Evolutionary conservation across 2,888 invertebrate species (phyloP).

Genomic region (Dichetophora obliterata): DNA sequence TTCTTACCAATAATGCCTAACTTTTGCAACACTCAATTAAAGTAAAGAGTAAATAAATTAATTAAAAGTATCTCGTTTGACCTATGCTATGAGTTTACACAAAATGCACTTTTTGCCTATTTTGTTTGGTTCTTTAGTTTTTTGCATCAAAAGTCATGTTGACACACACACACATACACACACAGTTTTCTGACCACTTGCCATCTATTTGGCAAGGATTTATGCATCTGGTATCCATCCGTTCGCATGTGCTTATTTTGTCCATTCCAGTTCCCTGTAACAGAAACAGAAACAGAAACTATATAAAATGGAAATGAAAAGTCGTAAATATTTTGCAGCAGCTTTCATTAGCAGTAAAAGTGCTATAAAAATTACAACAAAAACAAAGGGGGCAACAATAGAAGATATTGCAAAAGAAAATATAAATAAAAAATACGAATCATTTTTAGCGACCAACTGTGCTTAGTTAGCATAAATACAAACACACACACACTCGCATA

Average conservation of each 20-base stretch:
- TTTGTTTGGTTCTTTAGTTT: neutral
- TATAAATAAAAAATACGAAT: conserved; percentile 28
- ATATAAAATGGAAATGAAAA: neutral
- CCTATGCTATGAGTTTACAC: neutral
- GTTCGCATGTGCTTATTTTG: neutral
- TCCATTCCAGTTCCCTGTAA: no score
- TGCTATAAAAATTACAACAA: conserved; percentile 22
- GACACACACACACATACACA: no score
- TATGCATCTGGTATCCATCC: conserved; percentile 6
- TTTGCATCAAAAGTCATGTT: no score
- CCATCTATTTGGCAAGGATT: conserved; percentile 13
- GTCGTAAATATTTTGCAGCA: conserved; percentile 21
- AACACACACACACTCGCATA: neutral
- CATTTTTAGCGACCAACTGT: conserved; percentile 2
- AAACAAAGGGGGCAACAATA: conserved; percentile 5
- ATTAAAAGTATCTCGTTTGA: neutral
- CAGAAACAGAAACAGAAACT: neutral
- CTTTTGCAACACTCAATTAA: neutral
- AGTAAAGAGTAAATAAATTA: neutral
- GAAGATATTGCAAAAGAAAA: conserved; percentile 22
- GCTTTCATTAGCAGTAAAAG: conserved; percentile 31
- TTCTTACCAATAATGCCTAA: no score
- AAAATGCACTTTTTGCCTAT: neutral
- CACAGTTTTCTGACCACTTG: neutral
- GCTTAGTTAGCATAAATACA: conserved; percentile 19